A percentile compares a stretch with the other conserved stretches of the same genome.
Conservation (phyloP, 2,888 invertebrate species). For the Merodon equestris region DNA sequence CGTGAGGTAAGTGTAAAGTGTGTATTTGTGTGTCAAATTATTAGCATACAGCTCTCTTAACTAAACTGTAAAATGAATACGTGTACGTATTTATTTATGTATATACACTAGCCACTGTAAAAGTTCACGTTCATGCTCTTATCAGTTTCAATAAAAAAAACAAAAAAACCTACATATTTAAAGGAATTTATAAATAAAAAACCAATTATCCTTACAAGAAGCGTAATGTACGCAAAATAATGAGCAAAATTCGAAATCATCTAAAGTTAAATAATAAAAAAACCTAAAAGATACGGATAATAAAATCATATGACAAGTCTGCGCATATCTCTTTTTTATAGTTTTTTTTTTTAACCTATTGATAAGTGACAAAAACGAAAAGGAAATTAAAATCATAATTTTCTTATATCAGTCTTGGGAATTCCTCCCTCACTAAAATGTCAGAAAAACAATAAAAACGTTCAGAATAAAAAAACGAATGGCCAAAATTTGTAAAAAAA, state of each 20-base stretch:
- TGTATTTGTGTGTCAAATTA: conserved; percentile 28
- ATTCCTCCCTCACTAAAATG: conserved; percentile 68
- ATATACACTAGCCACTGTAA: conserved; percentile 65
- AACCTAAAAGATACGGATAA: no score
- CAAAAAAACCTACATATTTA: conserved; percentile 2
- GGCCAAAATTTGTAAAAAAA: conserved; percentile 58
- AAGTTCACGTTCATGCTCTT: conserved; percentile 58
- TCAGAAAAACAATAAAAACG: conserved; percentile 32
- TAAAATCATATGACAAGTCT: no score
- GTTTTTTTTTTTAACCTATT: background rate
- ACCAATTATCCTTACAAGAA: no score
- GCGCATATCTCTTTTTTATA: conserved; percentile 1
- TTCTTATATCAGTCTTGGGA: conserved; percentile 65
- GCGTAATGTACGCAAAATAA: no score
- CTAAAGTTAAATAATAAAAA: no score
- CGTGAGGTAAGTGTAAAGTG: conserved; percentile 38
- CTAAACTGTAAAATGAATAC: no score
- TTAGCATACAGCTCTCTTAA: background rate
- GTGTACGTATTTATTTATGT: background rate
- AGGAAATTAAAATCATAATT: background rate
- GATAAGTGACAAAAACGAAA: background rate
- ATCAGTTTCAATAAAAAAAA: conserved; percentile 15
- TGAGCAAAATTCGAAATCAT: no score
- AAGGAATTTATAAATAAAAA: no score
- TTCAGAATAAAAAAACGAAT: conserved; percentile 26